phyloP scores from a whole-genome alignment of 2,888 invertebrate genomes.

The Byasa hedistus region DNA sequence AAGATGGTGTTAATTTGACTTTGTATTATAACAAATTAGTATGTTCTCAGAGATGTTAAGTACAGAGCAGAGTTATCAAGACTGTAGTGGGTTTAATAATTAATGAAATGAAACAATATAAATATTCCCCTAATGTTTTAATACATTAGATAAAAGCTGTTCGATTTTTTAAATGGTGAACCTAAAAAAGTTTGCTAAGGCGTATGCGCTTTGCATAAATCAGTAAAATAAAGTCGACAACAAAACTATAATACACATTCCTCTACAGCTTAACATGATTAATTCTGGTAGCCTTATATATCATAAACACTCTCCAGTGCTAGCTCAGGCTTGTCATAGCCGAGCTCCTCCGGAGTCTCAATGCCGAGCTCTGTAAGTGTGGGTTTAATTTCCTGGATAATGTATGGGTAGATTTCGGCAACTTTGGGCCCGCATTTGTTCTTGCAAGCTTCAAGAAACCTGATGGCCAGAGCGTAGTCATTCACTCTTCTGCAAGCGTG shows the following conservation, averaged over 20 bases:
- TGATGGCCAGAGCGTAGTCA: conserved; percentile 94
- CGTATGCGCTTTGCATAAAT: conserved; percentile 50
- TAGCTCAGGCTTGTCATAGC: conserved; percentile 98
- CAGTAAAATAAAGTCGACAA: conserved; percentile 62
- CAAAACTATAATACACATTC: conserved; percentile 72
- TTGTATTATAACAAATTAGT: too few species aligned
- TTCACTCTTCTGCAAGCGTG: conserved; percentile 96
- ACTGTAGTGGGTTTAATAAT: too few species aligned
- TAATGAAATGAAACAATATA: conserved; percentile 48
- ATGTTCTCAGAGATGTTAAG: background rate
- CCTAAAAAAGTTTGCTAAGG: conserved; percentile 51
- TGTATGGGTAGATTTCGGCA: conserved; percentile 91
- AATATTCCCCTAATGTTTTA: conserved; percentile 53
- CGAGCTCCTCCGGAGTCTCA: conserved; percentile 95
- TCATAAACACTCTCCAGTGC: conserved; percentile 88
- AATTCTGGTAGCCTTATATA: conserved; percentile 65
- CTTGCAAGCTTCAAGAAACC: conserved; percentile 95
- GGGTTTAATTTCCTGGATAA: conserved; percentile 94
- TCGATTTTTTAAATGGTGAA: conserved; percentile 50
- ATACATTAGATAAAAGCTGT: conserved; percentile 60
- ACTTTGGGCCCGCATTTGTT: conserved; percentile 90
- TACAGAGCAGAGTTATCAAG: too few species aligned
- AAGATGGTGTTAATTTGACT: too few species aligned
- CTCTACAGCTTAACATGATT: conserved; percentile 63
- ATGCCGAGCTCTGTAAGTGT: conserved; percentile 96